Evolutionary conservation across 2,113 vertebrate genomes (phyloP).

Genomic region (Corythornis cristatus): DNA sequence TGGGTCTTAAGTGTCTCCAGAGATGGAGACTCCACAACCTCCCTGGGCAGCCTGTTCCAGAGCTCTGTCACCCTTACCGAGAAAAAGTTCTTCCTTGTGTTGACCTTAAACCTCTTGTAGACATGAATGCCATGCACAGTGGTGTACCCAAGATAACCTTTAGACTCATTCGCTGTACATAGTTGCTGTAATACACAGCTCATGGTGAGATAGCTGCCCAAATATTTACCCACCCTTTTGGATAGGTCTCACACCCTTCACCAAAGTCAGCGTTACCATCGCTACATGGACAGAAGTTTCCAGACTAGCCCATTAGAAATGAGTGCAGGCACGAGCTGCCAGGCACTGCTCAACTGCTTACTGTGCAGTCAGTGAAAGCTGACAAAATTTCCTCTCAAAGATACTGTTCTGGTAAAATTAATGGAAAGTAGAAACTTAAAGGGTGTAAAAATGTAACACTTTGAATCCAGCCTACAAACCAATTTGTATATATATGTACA

Average conservation of each 20-base stretch:
- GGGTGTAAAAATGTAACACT: not conserved
- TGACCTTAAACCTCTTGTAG: too few species aligned
- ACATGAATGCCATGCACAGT: not conserved
- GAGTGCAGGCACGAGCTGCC: not conserved
- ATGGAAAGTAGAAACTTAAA: not conserved
- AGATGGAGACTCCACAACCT: too few species aligned
- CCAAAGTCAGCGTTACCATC: not conserved
- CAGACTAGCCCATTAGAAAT: not conserved
- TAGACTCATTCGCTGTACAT: not conserved
- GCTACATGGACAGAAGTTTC: not conserved
- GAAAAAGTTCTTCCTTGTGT: too few species aligned
- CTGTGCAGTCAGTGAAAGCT: not conserved
- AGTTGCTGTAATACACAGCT: not conserved
- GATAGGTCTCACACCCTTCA: not conserved
- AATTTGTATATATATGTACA: not conserved
- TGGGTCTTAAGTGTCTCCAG: too few species aligned
- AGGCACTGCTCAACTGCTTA: not conserved
- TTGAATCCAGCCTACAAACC: not conserved
- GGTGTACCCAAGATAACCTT: not conserved
- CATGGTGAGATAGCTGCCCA: not conserved
- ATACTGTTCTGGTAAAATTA: not conserved
- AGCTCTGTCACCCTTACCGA: too few species aligned
- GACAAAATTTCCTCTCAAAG: not conserved
- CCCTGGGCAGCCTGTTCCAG: too few species aligned
- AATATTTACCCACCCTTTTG: constrained; percentile 13